phyloP scores from a whole-genome alignment of 2,888 invertebrate species.

The Sphinx pinastri region DNA sequence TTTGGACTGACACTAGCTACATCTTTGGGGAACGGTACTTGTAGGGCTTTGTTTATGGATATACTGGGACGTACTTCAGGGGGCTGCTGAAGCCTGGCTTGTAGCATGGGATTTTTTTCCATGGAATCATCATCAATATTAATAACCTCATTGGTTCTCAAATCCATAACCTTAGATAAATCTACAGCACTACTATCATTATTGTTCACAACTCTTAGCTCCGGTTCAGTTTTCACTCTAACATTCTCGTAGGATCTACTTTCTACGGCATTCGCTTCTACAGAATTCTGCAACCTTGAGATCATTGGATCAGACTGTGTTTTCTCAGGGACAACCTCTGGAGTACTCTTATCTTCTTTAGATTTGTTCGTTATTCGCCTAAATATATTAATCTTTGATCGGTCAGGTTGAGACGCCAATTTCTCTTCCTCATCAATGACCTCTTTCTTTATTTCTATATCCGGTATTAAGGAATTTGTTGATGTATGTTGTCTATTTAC shows the following conservation, averaged over 20 bases:
- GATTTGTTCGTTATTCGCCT: constrained; percentile 92
- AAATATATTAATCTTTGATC: constrained; percentile 93
- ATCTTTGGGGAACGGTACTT: constrained; percentile 78
- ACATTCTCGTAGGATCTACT: constrained; percentile 57
- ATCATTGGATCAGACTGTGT: constrained; percentile 71
- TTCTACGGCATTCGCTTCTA: constrained; percentile 59
- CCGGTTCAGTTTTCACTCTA: constrained; percentile 65
- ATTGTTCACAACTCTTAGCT: constrained; percentile 69
- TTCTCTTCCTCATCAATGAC: constrained; percentile 83
- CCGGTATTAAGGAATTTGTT: constrained; percentile 62
- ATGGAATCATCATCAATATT: constrained; percentile 78
- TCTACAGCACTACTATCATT: constrained; percentile 80
- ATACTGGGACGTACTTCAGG: constrained; percentile 62
- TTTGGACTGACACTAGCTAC: constrained; percentile 83
- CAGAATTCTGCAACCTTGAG: constrained; percentile 74
- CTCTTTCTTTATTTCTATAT: constrained; percentile 79
- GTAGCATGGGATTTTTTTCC: constrained; percentile 61
- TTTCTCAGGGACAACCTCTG: constrained; percentile 73
- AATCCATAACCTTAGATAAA: constrained; percentile 77
- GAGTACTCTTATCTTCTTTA: constrained; percentile 84
- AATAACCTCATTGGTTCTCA: constrained; percentile 79
- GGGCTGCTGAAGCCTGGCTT: constrained; percentile 47
- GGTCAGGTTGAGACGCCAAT: constrained; percentile 91
- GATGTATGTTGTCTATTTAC: constrained; percentile 59
- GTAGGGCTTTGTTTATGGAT: constrained; percentile 75